Base-by-base conservation (phyloP, 2,888 invertebrate species). In the Drosophila multiciliata region DNA sequence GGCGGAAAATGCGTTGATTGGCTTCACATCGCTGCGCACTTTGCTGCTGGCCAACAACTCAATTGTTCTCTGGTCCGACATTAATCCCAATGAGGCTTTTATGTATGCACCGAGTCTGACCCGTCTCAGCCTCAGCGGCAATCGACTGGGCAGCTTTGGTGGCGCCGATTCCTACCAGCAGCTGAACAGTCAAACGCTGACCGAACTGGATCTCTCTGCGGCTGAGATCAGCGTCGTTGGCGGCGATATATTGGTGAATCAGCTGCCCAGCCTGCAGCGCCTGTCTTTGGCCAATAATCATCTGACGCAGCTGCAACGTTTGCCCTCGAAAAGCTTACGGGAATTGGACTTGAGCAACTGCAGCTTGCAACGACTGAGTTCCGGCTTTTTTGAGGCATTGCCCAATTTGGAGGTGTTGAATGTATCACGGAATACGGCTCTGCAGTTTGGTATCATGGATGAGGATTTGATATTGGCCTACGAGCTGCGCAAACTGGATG, bases 1-100 rank as follows among this genome's bases (percentile, higher is more conserved):
- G 68, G 93, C 94, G 2, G 84, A 87, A 53, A 90, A 93, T 80
- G 91, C 96, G 5, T 76, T 92, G 7, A 81, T 88, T n/a, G 94
- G 95, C 32, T 94, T 96, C 35, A 94, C 92, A 2, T 92, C 94
- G 29, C 92, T 97, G 38, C 94, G 95, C 84, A 92, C 93, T 6
- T 91, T 97, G 45, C 94, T 96, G 91, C 92, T 97, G 73, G 95
- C 95, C 32, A 94, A 93, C 66, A 97, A 97, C 88, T 91, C 93
- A 58, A 95, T 97, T 71, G 93, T 92, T 35, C 92, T 94, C 59
- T 95, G 96, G 95, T 80, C 93, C 3, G 94, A 94, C 54, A 91
- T 96, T 42, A 94, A 94, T 89, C 94, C 95, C 0, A 94, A 94
- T 68, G 92, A 93, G 35, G 93, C 95, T 2, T 93, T 95, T 32